Base-by-base conservation (phyloP, 2,113 vertebrate species). In the Nestor notabilis region DNA sequence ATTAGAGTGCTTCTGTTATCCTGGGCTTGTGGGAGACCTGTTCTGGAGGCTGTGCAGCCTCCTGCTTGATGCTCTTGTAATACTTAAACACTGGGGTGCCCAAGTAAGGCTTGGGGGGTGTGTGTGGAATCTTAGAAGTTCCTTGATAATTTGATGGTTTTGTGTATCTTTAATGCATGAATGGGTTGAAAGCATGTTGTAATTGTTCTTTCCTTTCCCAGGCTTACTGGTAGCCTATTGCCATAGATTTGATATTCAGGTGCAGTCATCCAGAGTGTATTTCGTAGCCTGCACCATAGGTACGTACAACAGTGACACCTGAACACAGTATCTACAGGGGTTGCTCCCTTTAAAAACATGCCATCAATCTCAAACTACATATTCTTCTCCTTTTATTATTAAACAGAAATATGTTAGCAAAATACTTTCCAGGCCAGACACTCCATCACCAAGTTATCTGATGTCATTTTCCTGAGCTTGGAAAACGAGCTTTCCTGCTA, bases 141-240 rank as follows among this genome's bases (percentile, higher is more conserved):
- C 7, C 4, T 63, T 12, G 33, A 16, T 63, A 24, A 10, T 44
- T 76, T 53, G 37, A 33, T 78, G 15, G 9, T 0, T 77, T 93
- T 80, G 17, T 65, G 17, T 41, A 20, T 55, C 44, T 61, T 61
- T 46, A 24, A 25, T 24, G 10, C 0, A 0, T 58, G 44, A 31
- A 12, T 39, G 24, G 31, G 16, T 70, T 80, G 44, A 43, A 91
- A 93, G 16, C 28, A 5, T n/a, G 11, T 50, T 78, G 23, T 94
- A 90, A 95, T 28, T 95, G 12, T 91, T 47, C 27, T 92, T 72
- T 95, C 53, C 58, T 95, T 74, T 83, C 43, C 16, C 90, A 99
- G 99, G 99, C 66, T 97, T 99, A 87, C 97, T 99, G 84, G 99
- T 99, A 79, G 99, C 98, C 6, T 99, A 99, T 94, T 99, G 99